Conservation (phyloP, 1,140 invertebrate genomes). For the Trichonephila clavipes region DNA sequence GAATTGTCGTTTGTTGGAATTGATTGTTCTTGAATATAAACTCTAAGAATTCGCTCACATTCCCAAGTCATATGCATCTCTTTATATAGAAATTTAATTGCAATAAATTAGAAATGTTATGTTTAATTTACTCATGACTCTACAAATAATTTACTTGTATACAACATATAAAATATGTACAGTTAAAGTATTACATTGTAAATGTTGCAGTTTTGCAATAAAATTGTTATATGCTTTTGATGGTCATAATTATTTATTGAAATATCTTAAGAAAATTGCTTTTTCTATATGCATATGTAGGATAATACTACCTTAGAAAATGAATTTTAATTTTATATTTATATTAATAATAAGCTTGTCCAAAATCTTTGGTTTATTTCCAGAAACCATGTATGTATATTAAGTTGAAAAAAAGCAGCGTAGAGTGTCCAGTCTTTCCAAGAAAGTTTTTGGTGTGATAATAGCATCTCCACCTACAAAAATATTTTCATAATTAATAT, state of each 20-base stretch:
- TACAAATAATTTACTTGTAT: conserved; percentile 28
- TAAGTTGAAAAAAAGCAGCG: neutral
- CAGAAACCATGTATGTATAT: neutral
- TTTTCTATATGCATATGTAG: too few species aligned
- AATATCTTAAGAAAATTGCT: too few species aligned
- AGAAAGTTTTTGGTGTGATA: conserved; percentile 40
- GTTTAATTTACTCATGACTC: conserved; percentile 20
- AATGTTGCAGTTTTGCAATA: conserved; percentile 39
- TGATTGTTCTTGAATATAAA: conserved; percentile 28
- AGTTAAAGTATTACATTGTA: conserved; percentile 43
- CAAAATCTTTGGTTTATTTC: too few species aligned
- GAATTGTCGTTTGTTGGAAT: conserved; percentile 11
- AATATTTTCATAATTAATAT: neutral
- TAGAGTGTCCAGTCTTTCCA: conserved; percentile 39
- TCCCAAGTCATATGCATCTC: conserved; percentile 30
- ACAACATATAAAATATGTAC: conserved; percentile 35
- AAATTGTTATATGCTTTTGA: conserved; percentile 47
- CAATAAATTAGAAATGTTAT: neutral
- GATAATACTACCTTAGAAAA: too few species aligned
- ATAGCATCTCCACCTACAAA: conserved; percentile 55
- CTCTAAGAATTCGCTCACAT: conserved; percentile 31
- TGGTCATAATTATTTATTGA: neutral
- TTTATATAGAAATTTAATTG: conserved; percentile 28
- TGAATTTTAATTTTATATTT: too few species aligned
- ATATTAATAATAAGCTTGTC: too few species aligned